These are phyloP conservation scores for Papilio aristodemus DNA, from an alignment of 1,140 invertebrate species.

Conservation along the genomic window DNA sequence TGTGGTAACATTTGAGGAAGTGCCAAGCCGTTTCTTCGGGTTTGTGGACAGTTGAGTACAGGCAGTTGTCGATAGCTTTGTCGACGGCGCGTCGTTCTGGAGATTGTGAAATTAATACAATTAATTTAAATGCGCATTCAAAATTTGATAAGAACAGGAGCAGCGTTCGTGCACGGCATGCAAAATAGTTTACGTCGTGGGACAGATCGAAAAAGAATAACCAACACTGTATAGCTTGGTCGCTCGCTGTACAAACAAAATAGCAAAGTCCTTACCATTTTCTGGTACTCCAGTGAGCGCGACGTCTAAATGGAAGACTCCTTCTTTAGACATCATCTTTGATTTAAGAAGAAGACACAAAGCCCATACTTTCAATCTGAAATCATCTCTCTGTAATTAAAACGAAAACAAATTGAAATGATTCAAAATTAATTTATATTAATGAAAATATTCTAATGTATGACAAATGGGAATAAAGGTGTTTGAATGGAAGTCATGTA, in stretches of 20 bases:
- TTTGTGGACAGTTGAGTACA: constrained; percentile 39
- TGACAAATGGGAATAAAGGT: too few relatives aligned
- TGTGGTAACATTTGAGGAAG: constrained; percentile 29
- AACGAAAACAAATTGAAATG: not conserved
- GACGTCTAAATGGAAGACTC: constrained; percentile 49
- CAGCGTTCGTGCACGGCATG: too few relatives aligned
- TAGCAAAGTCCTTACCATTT: constrained; percentile 38
- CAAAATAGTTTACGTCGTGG: too few relatives aligned
- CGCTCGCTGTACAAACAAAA: too few relatives aligned
- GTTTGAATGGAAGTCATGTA: too few relatives aligned
- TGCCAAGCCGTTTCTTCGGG: constrained; percentile 46
- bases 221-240: too few relatives aligned
- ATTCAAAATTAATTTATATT: not conserved
- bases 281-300: constrained; percentile 41
- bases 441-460: too few relatives aligned
- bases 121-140: constrained; percentile 3
- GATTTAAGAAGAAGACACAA: constrained; percentile 46
- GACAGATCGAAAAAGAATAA: too few relatives aligned
- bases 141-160: too few relatives aligned
- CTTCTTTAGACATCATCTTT: constrained; percentile 47
- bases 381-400: constrained; percentile 37
- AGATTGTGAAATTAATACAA: constrained; percentile 38
- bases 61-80: constrained; percentile 45
- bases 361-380: constrained; percentile 45
- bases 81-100: constrained; percentile 46